A percentile compares a stretch with the other conserved stretches of the same genome.
These are phyloP conservation scores for Neodontobutis hainanensis DNA, from an alignment of 2,113 vertebrate species.

Conservation along the genomic window DNA sequence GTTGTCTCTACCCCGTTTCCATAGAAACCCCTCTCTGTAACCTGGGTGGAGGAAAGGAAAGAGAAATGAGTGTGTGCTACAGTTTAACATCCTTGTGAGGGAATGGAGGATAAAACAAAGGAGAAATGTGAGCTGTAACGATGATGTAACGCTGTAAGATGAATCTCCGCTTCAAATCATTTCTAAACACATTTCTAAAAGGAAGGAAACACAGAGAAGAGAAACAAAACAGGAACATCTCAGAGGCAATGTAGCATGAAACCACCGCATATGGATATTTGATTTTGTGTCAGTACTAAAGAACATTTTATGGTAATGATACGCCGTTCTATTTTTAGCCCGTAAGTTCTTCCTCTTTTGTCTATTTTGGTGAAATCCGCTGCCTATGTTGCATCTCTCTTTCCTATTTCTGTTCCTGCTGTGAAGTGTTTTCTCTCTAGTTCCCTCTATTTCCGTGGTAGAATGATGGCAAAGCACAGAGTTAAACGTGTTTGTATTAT, in stretches of 20 bases:
- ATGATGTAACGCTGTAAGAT: slow-evolving; percentile 18
- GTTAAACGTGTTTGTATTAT: not conserved
- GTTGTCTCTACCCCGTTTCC: slow-evolving; percentile 95
- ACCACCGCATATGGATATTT: slow-evolving; percentile 21
- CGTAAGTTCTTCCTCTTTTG: slow-evolving; percentile 15
- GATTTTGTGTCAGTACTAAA: slow-evolving; percentile 11
- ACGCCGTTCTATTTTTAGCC: slow-evolving; percentile 40
- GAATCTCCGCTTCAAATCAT: slow-evolving; percentile 12
- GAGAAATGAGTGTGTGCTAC: not conserved
- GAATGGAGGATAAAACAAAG: slow-evolving; percentile 13
- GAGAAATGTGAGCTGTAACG: slow-evolving; percentile 13
- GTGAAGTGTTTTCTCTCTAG: slow-evolving; percentile 26
- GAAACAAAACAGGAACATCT: slow-evolving; percentile 8
- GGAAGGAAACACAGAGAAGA: slow-evolving; percentile 1
- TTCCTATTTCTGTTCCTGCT: slow-evolving; percentile 16
- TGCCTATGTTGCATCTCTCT: slow-evolving; percentile 9
- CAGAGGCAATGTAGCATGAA: slow-evolving; percentile 22
- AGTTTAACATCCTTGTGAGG: slow-evolving; percentile 17
- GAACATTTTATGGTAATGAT: slow-evolving; percentile 41
- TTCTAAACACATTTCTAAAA: slow-evolving; percentile 22
- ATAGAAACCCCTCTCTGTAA: slow-evolving; percentile 94
- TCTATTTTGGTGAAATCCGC: slow-evolving; percentile 43
- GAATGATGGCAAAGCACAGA: not conserved
- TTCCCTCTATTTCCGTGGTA: slow-evolving; percentile 39
- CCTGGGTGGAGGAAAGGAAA: slow-evolving; percentile 73